Evolutionary conservation across 2,113 vertebrate species (phyloP), one percentile per base, ranked within the genome.

Genomic region (Scortum barcoo): DNA sequence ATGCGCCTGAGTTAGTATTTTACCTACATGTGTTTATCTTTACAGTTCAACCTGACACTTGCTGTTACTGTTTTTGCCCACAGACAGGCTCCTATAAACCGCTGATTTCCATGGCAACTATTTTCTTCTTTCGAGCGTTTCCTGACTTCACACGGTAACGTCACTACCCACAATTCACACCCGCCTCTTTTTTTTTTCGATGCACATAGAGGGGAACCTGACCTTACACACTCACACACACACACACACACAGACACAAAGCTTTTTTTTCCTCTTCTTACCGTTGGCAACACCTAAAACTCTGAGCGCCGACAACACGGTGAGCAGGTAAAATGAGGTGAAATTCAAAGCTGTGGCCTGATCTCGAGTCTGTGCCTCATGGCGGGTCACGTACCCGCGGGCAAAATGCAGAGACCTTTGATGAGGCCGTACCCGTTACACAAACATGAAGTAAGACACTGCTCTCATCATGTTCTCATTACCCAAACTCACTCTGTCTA

Each of bases 101-200:
- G 24, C 48, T 20, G 19, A 84, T 69, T 81, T 77, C 78, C 67
- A 76, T 84, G 80, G 75, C 80, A 86, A 81, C 75, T 5, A 8
- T 61, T 51, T 71, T 2, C 36, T 72, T 72, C 28, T 70, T 46
- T 70, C 28, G 20, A 72, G 62, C n/a, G n/a, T 68, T 86, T 89
- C 74, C 87, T 78, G 80, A 76, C 76, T 50, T 83, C 48, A 84
- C 30, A 22, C 26, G 6, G 6, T 87, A 66, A 87, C 50, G 80
- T 90, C 89, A 92, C 51, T 4, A 13, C 0, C 17, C n/a, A 20
- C 40, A 77, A 26, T 72, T 67, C 81, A 76, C 79, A 81, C 58
- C 53, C 14, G 40, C 58, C 58, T 78, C 26, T 76, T 71, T 36
- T 46, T 78, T n/a, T 76, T 71, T 36, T 46, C 7, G 2, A 1